Evolutionary conservation across 92 coral and sea anemone species (phyloP).

Genomic region (Phenganax stokvisi): DNA sequence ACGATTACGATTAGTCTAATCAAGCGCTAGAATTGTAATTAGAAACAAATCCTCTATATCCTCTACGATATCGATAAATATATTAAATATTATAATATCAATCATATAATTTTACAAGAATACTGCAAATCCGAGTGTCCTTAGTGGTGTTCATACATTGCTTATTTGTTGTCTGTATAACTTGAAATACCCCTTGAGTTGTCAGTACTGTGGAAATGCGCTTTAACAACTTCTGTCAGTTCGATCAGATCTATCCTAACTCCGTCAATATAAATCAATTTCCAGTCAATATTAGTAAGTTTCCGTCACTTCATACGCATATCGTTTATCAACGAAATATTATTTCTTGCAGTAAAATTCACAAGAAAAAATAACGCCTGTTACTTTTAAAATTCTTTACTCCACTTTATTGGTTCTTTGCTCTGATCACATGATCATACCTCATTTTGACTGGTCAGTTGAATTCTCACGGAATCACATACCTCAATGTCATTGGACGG

Average conservation of each 20-base stretch:
- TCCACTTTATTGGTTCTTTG: too few species aligned
- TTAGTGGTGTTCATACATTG: not conserved
- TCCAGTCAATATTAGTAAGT: too few species aligned
- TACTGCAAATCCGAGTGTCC: too few species aligned
- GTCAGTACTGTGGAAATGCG: not conserved
- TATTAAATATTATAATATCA: slow-evolving; percentile 6
- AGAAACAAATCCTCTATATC: not conserved
- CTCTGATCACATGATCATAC: not conserved
- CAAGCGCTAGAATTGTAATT: not conserved
- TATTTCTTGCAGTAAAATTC: not conserved
- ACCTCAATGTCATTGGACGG: slow-evolving; percentile 3
- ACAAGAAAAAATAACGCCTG: not conserved
- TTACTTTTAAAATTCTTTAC: not conserved
- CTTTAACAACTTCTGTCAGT: not conserved
- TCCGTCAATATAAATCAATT: not conserved
- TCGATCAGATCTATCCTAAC: not conserved
- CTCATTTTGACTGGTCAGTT: not conserved
- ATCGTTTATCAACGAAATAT: not conserved
- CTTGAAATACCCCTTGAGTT: not conserved
- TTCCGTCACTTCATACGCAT: not conserved
- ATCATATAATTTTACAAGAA: not conserved
- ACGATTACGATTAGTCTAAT: too few species aligned
- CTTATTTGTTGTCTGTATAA: not conserved
- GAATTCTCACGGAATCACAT: not conserved
- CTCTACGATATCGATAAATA: slow-evolving; percentile 3